A percentile compares a stretch with the other conserved stretches of the same genome.
Evolutionary conservation across 2,113 vertebrate genomes (phyloP).

Genomic region (Heterotilapia buettikoferi): DNA sequence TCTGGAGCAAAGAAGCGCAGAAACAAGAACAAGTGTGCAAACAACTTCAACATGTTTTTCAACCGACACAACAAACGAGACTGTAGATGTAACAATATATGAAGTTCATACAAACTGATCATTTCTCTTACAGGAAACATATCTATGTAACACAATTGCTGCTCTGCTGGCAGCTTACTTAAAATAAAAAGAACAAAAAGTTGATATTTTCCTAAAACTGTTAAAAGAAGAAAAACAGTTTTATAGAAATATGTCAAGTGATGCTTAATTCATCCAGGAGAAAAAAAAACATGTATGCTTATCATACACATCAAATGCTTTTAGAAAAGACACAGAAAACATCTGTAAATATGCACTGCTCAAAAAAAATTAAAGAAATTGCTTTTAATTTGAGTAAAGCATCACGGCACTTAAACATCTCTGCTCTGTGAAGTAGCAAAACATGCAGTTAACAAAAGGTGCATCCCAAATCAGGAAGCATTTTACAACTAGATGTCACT

Average conservation of each 20-base stretch:
- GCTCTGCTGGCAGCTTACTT: neutral
- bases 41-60: too few species aligned
- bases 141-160: too few species aligned
- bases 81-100: too few species aligned
- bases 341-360: neutral
- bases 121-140: too few species aligned
- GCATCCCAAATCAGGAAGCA: neutral
- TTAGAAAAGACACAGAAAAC: neutral
- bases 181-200: neutral
- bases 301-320: neutral
- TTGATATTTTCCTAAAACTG: rapidly evolving
- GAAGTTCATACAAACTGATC: too few species aligned
- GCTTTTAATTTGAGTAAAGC: rapidly evolving
- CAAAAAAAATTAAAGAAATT: rapidly evolving
- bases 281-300: neutral
- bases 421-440: neutral
- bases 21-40: too few species aligned
- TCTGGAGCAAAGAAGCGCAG: too few species aligned
- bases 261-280: neutral
- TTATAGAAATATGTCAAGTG: neutral
- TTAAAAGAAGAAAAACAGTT: neutral
- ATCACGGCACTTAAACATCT: rapidly evolving
- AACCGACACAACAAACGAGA: too few species aligned
- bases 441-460: neutral
- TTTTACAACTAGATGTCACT: neutral